Conservation (phyloP, 2,113 vertebrate species). For the human region DNA sequence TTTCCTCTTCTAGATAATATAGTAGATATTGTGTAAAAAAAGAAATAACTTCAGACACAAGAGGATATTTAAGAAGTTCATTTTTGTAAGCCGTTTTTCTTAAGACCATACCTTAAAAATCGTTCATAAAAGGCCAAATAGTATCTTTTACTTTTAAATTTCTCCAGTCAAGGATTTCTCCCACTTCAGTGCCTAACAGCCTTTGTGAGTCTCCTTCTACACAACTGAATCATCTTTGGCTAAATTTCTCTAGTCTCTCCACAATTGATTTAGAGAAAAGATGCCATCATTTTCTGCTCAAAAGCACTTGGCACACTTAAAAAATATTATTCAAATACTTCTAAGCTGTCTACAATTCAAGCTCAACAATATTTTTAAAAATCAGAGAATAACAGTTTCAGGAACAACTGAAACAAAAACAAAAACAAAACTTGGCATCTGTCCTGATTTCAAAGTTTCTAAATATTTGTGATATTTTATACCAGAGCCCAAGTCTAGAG, state of each 20-base stretch:
- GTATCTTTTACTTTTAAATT: not conserved
- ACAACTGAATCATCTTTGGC: not conserved
- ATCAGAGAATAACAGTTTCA: not conserved
- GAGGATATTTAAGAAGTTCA: not conserved
- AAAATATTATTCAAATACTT: not conserved
- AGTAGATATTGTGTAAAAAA: not conserved
- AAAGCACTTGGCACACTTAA: not conserved
- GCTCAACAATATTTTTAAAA: not conserved
- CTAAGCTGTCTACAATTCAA: not conserved
- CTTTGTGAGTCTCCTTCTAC: not conserved
- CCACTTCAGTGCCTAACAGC: not conserved
- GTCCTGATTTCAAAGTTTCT: not conserved
- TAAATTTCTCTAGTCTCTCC: not conserved
- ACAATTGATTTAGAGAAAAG: not conserved
- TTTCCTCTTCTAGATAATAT: not conserved
- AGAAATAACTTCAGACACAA: not conserved
- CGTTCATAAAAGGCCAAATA: constrained; percentile 8
- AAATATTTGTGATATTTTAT: not conserved
- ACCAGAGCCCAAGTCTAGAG: not conserved
- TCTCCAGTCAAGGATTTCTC: not conserved
- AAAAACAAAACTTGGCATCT: fast-evolving
- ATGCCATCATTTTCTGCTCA: not conserved
- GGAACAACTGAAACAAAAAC: not conserved
- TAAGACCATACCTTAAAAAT: not conserved
- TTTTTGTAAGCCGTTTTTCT: not conserved